Conservation (phyloP, 1,140 invertebrate species). For the Diachasmimorpha longicaudata region DNA sequence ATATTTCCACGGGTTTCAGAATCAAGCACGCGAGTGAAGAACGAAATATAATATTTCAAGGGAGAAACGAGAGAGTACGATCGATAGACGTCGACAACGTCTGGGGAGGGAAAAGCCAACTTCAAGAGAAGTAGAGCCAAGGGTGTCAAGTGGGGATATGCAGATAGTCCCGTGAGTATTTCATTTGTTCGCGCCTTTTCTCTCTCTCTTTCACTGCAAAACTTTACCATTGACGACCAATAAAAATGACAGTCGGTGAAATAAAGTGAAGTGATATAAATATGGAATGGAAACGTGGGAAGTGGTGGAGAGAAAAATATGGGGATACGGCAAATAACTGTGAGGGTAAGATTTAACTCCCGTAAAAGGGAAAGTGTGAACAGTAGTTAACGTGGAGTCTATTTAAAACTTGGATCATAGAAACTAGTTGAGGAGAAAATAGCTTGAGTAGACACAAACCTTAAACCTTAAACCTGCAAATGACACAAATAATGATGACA, state of each 20-base stretch:
- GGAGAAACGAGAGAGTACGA: background rate
- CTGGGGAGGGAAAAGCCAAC: conserved; percentile 2
- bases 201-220: background rate
- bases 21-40: background rate
- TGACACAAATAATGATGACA: too few relatives aligned
- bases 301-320: background rate
- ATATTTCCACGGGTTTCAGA: background rate
- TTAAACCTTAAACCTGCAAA: too few relatives aligned
- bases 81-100: conserved; percentile 3
- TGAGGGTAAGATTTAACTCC: too few relatives aligned
- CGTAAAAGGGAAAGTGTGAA: too few relatives aligned
- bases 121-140: background rate
- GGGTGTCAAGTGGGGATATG: conserved; percentile 4
- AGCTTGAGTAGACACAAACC: too few relatives aligned
- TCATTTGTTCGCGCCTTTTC: background rate
- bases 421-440: too few relatives aligned
- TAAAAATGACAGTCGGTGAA: background rate
- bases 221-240: conserved; percentile 11
- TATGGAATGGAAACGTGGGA: background rate
- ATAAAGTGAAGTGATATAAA: background rate
- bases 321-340: background rate
- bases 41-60: conserved; percentile 10
- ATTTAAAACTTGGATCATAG: too few relatives aligned
- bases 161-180: conserved; percentile 14
- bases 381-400: too few relatives aligned